Evolutionary conservation across 2,113 vertebrate species (phyloP).

Genomic region (Grantiella picta): DNA sequence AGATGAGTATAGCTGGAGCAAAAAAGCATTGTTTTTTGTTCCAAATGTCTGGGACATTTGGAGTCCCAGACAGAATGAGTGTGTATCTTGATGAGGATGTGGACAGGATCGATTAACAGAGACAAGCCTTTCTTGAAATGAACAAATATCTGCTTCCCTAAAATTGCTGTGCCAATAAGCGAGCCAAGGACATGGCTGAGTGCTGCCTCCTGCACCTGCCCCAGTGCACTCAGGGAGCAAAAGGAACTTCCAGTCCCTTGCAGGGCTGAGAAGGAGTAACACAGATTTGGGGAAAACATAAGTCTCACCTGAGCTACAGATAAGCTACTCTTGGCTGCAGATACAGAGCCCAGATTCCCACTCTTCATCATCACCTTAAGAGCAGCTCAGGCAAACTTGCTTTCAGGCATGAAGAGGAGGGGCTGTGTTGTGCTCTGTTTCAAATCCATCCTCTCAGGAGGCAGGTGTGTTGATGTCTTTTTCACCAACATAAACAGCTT

Average conservation of each 20-base stretch:
- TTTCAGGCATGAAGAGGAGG: not conserved
- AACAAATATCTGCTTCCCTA: not conserved
- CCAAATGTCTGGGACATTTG: not conserved
- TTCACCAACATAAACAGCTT: not conserved
- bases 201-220: not conserved
- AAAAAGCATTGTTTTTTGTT: not conserved
- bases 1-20: not conserved
- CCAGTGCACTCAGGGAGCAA: fast-evolving
- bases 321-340: not conserved
- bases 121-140: not conserved
- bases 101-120: not conserved
- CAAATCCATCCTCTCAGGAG: not conserved
- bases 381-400: not conserved
- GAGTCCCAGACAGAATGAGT: not conserved
- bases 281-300: not conserved
- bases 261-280: not conserved
- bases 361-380: not conserved
- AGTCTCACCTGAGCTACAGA: not conserved
- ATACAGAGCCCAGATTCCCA: not conserved
- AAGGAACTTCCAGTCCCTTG: not conserved
- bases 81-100: not conserved
- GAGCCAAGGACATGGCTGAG: not conserved
- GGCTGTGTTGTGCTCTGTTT: not conserved
- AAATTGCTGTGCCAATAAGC: not conserved
- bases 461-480: not conserved